phyloP scores from a whole-genome alignment of 2,797 vertebrate species.

The Artibeus lituratus region DNA sequence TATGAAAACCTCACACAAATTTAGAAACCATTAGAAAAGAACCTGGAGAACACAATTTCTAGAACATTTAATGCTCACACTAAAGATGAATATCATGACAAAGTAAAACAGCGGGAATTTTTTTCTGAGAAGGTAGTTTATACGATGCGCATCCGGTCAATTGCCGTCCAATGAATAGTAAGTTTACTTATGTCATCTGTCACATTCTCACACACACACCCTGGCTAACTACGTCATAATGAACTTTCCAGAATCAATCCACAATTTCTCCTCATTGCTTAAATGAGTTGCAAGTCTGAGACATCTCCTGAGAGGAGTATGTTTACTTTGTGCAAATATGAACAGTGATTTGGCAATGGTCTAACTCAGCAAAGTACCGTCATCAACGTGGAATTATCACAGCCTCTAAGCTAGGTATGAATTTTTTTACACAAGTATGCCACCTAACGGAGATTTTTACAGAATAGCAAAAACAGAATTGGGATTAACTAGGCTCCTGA shows the following conservation, averaged over 20 bases:
- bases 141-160: neutral
- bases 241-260: neutral
- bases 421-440: neutral
- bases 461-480: neutral
- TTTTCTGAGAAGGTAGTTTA: neutral
- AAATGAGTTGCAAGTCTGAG: neutral
- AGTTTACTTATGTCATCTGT: neutral
- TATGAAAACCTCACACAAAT: constrained; percentile 2
- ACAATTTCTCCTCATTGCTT: neutral
- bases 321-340: neutral
- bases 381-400: neutral
- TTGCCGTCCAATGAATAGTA: neutral
- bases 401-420: neutral
- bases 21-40: constrained; percentile 24
- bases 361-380: neutral
- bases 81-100: constrained; percentile 1
- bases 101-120: neutral
- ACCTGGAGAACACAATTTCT: neutral
- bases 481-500: neutral
- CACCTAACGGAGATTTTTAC: neutral
- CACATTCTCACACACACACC: neutral
- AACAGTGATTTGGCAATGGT: neutral
- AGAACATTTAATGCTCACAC: neutral
- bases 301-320: neutral
- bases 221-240: neutral